Evolutionary conservation across 2,797 vertebrate genomes (phyloP), one percentile per base, ranked within the genome.

Genomic region (Florisuga fusca): DNA sequence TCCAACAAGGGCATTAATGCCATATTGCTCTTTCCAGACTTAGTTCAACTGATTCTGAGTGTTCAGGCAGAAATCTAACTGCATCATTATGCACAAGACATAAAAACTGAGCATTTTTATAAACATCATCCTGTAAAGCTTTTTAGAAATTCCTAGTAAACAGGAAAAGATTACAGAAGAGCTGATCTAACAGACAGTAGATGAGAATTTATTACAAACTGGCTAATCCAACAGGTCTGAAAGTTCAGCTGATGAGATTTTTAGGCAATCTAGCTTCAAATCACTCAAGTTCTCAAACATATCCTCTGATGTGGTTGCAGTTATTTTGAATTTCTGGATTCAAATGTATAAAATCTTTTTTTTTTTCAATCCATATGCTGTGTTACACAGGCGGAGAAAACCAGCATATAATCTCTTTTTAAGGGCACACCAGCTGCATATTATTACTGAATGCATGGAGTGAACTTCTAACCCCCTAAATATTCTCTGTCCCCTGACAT

Each of bases 391-490:
- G 21, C 10, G 2, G 4, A 6, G 10, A 36, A 5, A 36, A 34
- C 59, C 59, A 45, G 9, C 79, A 78, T 18, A 41, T 23, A 25
- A 27, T 59, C 9, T 54, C 50, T 75, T 72, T 64, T 55, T 61
- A 78, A 87, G 73, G 82, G 63, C 57, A 84, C 45, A 67, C 41
- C 82, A 95, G 84, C 79, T 91, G 84, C 6, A 19, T 68, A 57
- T 59, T 87, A 85, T 95, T 95, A 91, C 38, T 31, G 76, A 66
- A 96, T 33, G 34, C 46, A 94, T 17, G 48, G 66, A 80, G 34
- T 85, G 92, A 96, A 97, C 92, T 92, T 89, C 79, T 96, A 86
- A 93, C 84, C 92, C 86, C 55, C 83, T 38, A 81, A 94, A 96
- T 76, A 93, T 84, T 75, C 87, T 73, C 54, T 74, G 72, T 92